phyloP scores from a whole-genome alignment of 1,140 invertebrate species.

The Sogatella furcifera region DNA sequence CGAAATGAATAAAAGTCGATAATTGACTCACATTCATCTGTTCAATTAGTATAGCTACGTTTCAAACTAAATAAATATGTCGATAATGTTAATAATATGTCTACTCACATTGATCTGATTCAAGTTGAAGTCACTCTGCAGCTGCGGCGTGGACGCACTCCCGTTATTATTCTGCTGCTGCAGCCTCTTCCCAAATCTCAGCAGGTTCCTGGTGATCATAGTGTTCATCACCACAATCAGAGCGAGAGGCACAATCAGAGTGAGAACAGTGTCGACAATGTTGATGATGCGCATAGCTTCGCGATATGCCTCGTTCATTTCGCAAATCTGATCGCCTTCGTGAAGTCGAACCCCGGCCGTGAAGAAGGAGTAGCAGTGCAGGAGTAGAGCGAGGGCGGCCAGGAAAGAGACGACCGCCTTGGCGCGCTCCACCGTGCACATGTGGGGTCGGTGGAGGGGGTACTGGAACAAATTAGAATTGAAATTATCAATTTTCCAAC shows the following conservation, averaged over 20 bases:
- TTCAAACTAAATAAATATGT: too few relatives aligned
- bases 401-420: constrained; percentile 40
- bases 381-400: constrained; percentile 32
- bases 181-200: constrained; percentile 36
- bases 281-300: constrained; percentile 40
- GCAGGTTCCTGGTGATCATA: constrained; percentile 40
- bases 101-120: constrained; percentile 1
- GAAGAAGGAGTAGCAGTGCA: constrained; percentile 41
- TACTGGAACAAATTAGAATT: constrained; percentile 35
- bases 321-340: constrained; percentile 33
- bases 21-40: too few relatives aligned
- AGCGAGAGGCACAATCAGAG: constrained; percentile 41
- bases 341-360: constrained; percentile 34
- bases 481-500: too few relatives aligned
- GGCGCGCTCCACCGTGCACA: constrained; percentile 48
- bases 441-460: constrained; percentile 45
- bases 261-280: constrained; percentile 43
- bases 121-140: constrained; percentile 10
- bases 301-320: constrained; percentile 34
- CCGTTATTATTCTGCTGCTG: constrained; percentile 21
- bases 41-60: too few relatives aligned
- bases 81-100: too few relatives aligned
- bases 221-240: constrained; percentile 47
- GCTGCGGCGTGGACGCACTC: not conserved
- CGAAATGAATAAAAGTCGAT: too few relatives aligned